Conservation (phyloP, 2,888 invertebrate genomes). For the Lacanobia oleracea region DNA sequence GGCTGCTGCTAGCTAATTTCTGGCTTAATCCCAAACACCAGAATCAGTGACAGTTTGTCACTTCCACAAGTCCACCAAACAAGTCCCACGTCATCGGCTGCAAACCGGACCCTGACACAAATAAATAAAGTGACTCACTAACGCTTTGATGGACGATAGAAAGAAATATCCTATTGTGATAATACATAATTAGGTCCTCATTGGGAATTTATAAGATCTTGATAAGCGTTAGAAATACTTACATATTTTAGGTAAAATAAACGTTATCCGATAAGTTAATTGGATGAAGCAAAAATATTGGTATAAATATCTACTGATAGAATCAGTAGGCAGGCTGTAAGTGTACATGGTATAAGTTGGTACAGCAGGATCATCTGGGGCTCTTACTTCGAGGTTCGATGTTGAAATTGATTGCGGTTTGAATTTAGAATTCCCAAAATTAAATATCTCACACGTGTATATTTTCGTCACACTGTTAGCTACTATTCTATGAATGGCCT, state of each 20-base stretch:
- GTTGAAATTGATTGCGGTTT: no score
- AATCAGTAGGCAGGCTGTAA: conserved; percentile 7
- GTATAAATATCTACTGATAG: background rate
- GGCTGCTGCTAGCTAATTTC: no score
- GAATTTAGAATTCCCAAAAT: no score
- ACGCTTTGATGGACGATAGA: background rate
- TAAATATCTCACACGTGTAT: no score
- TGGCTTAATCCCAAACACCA: no score
- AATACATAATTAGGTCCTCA: background rate
- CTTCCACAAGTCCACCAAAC: background rate
- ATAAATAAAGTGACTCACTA: conserved; percentile 14
- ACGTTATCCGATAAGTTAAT: conserved; percentile 14
- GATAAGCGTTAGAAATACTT: conserved; percentile 18
- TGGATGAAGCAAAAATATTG: background rate
- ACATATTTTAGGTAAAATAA: conserved; percentile 1
- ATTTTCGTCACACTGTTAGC: no score
- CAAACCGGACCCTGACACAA: background rate
- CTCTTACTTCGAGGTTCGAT: no score
- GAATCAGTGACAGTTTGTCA: no score
- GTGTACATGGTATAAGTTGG: no score
- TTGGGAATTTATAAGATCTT: conserved; percentile 11
- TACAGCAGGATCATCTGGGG: no score
- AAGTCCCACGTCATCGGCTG: no score
- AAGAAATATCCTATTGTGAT: conserved; percentile 1
- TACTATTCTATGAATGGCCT: no score